A percentile compares a stretch with the other conserved stretches of the same genome.
Evolutionary conservation across 2,113 vertebrate species (phyloP).

Genomic region (Dromaius novaehollandiae): DNA sequence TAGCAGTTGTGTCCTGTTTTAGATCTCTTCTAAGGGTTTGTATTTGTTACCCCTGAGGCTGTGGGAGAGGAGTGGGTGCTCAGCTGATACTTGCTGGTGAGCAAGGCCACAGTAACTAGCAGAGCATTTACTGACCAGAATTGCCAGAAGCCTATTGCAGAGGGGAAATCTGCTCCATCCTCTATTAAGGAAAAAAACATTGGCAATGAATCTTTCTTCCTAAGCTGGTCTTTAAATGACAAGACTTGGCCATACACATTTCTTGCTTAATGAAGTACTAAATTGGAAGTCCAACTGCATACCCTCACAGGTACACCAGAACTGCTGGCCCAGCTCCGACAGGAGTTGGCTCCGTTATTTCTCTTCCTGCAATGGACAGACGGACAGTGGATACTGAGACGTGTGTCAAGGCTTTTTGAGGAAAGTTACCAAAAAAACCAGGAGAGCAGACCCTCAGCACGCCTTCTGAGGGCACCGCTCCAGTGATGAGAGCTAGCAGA

Average conservation of each 20-base stretch:
- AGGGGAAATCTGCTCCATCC: conserved; percentile 4
- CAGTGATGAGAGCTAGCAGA: accelerated
- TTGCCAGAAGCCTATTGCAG: background rate
- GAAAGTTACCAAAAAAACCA: background rate
- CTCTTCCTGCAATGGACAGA: background rate
- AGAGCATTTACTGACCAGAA: background rate
- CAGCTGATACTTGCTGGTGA: background rate
- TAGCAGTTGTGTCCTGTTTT: background rate
- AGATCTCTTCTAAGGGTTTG: background rate
- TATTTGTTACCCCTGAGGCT: background rate
- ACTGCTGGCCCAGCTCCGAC: accelerated
- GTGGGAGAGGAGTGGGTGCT: background rate
- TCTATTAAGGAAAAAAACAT: background rate
- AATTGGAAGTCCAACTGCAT: background rate
- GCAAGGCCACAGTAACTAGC: background rate
- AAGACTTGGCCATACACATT: background rate
- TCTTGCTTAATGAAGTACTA: background rate
- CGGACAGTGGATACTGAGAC: background rate
- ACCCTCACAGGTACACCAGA: background rate
- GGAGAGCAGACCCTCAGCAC: background rate
- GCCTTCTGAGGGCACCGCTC: background rate
- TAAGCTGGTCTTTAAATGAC: conserved; percentile 11
- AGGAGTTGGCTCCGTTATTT: accelerated
- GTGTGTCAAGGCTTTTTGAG: background rate
- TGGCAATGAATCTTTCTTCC: conserved; percentile 15